These are phyloP conservation scores for Drymonia ruficornis DNA, from an alignment of 2,888 invertebrate genomes.

Conservation along the genomic window DNA sequence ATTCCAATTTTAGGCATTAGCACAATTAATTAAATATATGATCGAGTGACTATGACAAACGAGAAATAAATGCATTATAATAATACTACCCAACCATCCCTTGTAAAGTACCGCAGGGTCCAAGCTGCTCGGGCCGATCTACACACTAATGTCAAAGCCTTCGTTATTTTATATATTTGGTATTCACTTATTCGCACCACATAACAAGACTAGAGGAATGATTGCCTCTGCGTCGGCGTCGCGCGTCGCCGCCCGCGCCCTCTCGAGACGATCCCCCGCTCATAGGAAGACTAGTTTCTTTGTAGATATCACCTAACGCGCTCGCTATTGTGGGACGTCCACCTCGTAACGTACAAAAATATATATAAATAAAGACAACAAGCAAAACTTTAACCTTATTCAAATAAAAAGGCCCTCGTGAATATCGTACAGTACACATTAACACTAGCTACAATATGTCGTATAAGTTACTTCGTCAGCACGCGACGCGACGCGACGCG, in stretches of 20 bases:
- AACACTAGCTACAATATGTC: slow-evolving; percentile 62
- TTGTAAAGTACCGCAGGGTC: slow-evolving; percentile 68
- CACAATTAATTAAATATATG: slow-evolving; percentile 83
- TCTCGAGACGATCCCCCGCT: slow-evolving; percentile 58
- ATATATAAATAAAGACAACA: slow-evolving; percentile 78
- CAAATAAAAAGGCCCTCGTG: slow-evolving; percentile 78
- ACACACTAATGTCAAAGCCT: slow-evolving; percentile 75
- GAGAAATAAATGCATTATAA: slow-evolving; percentile 83
- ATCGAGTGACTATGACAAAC: slow-evolving; percentile 82
- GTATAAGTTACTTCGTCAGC: slow-evolving; percentile 52
- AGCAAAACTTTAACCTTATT: slow-evolving; percentile 75
- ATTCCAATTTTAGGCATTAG: slow-evolving; percentile 85
- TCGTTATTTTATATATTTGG: slow-evolving; percentile 81
- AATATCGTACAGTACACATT: slow-evolving; percentile 66
- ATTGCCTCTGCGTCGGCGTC: slow-evolving; percentile 78
- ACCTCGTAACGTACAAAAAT: slow-evolving; percentile 74
- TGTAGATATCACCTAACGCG: slow-evolving; percentile 81
- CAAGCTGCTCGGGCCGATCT: slow-evolving; percentile 80
- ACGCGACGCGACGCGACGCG: no score
- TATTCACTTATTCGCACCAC: slow-evolving; percentile 82
- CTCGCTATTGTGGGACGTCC: slow-evolving; percentile 69
- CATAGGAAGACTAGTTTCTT: slow-evolving; percentile 83
- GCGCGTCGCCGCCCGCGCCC: slow-evolving; percentile 41
- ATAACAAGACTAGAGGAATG: slow-evolving; percentile 83
- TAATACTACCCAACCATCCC: slow-evolving; percentile 80